phyloP scores from a whole-genome alignment of 2,113 vertebrate species.

The Electrona antarctica region DNA sequence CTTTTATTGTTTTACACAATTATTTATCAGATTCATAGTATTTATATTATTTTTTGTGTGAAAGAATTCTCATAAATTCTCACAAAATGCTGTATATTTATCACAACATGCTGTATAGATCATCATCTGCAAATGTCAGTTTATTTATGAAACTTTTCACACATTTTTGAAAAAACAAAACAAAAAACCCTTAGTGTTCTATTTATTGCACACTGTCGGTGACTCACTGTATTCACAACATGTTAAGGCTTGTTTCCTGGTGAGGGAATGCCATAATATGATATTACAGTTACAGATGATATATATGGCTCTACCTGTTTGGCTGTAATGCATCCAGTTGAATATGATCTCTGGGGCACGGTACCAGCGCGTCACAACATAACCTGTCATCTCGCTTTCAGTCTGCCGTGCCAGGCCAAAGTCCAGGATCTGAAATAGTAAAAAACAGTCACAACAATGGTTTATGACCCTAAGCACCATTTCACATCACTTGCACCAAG shows the following conservation, averaged over 20 bases:
- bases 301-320: conserved; percentile 73
- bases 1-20: too few species aligned
- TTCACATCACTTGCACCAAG: neutral
- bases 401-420: conserved; percentile 84
- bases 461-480: neutral
- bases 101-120: too few species aligned
- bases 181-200: too few species aligned
- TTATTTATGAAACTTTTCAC: too few species aligned
- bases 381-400: conserved; percentile 85
- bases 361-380: conserved; percentile 86
- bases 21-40: too few species aligned
- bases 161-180: too few species aligned
- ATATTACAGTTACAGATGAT: neutral
- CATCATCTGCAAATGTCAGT: too few species aligned
- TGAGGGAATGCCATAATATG: neutral
- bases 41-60: too few species aligned
- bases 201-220: too few species aligned
- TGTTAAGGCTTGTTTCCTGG: neutral
- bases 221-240: too few species aligned
- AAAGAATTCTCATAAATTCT: too few species aligned
- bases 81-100: too few species aligned
- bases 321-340: conserved; percentile 87
- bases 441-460: neutral
- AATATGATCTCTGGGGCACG: conserved; percentile 84
- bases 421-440: conserved; percentile 78